Evolutionary conservation across 1,140 invertebrate genomes (phyloP).

Genomic region (Mylabris phalerata): DNA sequence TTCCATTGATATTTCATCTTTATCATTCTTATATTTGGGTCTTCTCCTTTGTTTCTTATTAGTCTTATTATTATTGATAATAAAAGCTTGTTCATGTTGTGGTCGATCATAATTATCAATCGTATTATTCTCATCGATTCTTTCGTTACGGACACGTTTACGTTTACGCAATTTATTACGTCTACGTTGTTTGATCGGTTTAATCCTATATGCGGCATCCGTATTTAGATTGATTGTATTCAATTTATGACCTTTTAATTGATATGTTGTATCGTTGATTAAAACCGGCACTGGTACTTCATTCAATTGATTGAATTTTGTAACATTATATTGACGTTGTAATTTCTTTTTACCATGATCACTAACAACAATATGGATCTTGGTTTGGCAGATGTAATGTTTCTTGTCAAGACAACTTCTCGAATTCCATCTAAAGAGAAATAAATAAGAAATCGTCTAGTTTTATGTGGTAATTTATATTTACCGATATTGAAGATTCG

Average conservation of each 20-base stretch:
- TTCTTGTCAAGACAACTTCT: slow-evolving; percentile 15
- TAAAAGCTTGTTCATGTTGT: too few species aligned
- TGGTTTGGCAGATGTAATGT: slow-evolving; percentile 19
- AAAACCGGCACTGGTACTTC: slow-evolving; percentile 19
- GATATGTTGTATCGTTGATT: slow-evolving; percentile 2
- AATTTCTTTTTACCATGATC: slow-evolving; percentile 17
- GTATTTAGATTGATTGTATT: slow-evolving; percentile 8
- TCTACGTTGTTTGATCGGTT: slow-evolving; percentile 3
- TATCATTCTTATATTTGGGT: background rate
- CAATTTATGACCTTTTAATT: slow-evolving; percentile 4
- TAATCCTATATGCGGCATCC: slow-evolving; percentile 3
- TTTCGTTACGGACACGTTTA: background rate
- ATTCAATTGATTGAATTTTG: slow-evolving; percentile 21
- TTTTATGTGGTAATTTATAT: background rate
- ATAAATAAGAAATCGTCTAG: too few species aligned
- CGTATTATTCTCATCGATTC: background rate
- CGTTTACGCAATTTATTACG: slow-evolving; percentile 6
- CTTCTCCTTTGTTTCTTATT: background rate
- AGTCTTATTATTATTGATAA: background rate
- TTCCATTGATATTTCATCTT: slow-evolving; percentile 1
- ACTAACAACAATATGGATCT: slow-evolving; percentile 11
- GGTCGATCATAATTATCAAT: too few species aligned
- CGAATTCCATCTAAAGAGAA: slow-evolving; percentile 12
- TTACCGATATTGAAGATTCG: slow-evolving; percentile 11
- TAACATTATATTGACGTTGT: slow-evolving; percentile 15